Evolutionary conservation across 2,113 vertebrate genomes (phyloP), one percentile per base, ranked within the genome.

Genomic region (Fregata magnificens): DNA sequence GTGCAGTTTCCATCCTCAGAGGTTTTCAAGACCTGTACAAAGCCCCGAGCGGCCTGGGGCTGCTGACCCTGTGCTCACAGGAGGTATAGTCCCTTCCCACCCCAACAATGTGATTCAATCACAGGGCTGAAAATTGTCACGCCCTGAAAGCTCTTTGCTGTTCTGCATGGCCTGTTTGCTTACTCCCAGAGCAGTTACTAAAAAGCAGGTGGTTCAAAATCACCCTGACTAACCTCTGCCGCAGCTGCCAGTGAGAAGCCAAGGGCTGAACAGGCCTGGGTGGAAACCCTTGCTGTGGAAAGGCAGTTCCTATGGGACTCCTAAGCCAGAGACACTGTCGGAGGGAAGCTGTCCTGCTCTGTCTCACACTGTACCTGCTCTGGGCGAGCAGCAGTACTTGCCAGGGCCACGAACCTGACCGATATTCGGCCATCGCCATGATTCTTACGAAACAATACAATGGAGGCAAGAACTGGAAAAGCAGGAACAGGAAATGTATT

Each of bases 371-470:
- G 16, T 4, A 70, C 14, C 34, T 4, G 13, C 56, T 72, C 44
- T 40, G 24, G 65, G 65, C 1, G 0, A 86, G 63, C 26, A 71
- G 63, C 45, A 72, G 25, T 5, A 32, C 53, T 38, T 49, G 62
- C 26, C 40, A 45, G 32, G 17, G 13, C 85, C 71, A 81, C 2
- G 3, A 62, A 92, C 14, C 63, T 32, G 34, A 87, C 25, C 18
- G 10, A 13, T 4, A 26, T n/a, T 17, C 0, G 0, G 66, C 58
- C 61, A 22, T 52, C 10, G 9, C 36, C 10, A 4, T 3, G 2
- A 32, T 53, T 87, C 69, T 74, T 84, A 63, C 0, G 0, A 84
- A 95, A 89, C 11, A 19, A 24, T 7, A 53, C 31, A 77, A 38
- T 4, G 40, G 67, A 83, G 36, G 36, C 24, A 73, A 84, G 80